phyloP scores from a whole-genome alignment of 2,888 invertebrate genomes.

The Caenorhabditis wallacei region DNA sequence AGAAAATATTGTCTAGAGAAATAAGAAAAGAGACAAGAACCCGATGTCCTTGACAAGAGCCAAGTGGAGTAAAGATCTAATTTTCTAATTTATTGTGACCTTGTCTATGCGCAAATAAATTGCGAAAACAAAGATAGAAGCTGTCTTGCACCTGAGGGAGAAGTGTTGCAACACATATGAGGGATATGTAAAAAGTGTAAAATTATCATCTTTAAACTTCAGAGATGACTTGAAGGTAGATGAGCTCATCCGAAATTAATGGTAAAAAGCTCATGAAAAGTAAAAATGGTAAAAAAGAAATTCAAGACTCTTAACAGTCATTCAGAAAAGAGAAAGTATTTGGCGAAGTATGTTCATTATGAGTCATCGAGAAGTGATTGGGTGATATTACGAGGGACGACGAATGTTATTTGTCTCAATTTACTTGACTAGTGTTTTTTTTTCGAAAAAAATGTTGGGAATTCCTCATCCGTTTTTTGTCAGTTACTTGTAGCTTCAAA shows the following conservation, averaged over 20 bases:
- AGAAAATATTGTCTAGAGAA: neutral
- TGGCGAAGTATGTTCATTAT: conserved; percentile 38
- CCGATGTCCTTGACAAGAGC: conserved; percentile 36
- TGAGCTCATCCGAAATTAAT: too few relatives aligned
- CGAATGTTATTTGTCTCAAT: conserved; percentile 14
- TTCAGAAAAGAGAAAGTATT: conserved; percentile 9
- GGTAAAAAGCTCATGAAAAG: too few relatives aligned
- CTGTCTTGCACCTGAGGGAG: neutral
- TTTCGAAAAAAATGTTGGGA: too few relatives aligned
- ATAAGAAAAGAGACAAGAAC: neutral
- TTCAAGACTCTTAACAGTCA: neutral
- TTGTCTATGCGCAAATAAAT: conserved; percentile 10
- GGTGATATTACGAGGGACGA: conserved; percentile 14
- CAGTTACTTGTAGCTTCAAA: too few relatives aligned
- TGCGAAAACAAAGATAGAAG: neutral
- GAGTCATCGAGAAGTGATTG: conserved; percentile 39
- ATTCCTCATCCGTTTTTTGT: too few relatives aligned
- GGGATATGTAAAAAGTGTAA: too few relatives aligned
- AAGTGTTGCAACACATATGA: too few relatives aligned
- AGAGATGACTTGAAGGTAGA: too few relatives aligned
- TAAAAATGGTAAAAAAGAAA: too few relatives aligned
- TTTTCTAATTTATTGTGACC: conserved; percentile 4
- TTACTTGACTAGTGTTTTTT: neutral
- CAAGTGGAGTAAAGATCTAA: neutral
- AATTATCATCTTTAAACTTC: too few relatives aligned